Evolutionary conservation across 1,140 invertebrate genomes (phyloP).

Genomic region (Saccostrea glomerata): DNA sequence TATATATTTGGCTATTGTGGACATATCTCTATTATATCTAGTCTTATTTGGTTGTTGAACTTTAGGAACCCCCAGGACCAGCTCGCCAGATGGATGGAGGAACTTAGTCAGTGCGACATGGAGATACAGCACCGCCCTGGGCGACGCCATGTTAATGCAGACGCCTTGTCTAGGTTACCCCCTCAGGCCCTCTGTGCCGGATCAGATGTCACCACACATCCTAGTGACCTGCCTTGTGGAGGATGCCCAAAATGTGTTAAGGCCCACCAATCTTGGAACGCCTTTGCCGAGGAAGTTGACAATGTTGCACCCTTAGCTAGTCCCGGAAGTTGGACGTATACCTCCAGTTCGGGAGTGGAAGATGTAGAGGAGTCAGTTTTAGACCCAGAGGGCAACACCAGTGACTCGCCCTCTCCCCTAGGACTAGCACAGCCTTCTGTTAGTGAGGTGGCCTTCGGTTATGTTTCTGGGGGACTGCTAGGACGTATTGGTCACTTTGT

Average conservation of each 20-base stretch:
- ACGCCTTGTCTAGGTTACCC: background rate
- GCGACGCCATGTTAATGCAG: background rate
- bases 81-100: constrained; percentile 3
- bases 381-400: background rate
- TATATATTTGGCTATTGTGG: too few relatives aligned
- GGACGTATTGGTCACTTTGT: background rate
- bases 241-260: background rate
- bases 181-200: background rate
- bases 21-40: too few relatives aligned
- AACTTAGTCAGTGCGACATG: constrained; percentile 37
- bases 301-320: background rate
- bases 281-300: background rate
- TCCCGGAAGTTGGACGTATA: background rate
- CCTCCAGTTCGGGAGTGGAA: background rate
- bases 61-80: constrained; percentile 34
- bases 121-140: background rate
- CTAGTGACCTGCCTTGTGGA: background rate
- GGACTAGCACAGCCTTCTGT: background rate
- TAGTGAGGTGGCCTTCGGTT: background rate
- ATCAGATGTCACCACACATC: background rate
- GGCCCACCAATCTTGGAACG: background rate
- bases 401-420: too few relatives aligned
- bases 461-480: background rate
- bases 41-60: constrained; percentile 5
- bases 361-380: background rate